phyloP scores from a whole-genome alignment of 2,797 vertebrate genomes.

The Carduelis carduelis region DNA sequence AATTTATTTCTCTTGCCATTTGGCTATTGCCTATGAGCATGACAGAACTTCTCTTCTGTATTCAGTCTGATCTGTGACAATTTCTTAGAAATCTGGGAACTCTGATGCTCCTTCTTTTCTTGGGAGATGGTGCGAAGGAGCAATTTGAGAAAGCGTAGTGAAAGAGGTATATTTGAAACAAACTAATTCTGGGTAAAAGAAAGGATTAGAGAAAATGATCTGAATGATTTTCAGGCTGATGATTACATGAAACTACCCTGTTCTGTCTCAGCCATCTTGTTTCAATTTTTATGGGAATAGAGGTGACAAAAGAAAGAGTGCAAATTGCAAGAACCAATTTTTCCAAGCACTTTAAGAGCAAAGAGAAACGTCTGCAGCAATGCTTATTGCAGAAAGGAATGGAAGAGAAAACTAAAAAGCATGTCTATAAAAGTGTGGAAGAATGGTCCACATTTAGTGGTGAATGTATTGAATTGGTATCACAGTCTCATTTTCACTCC shows the following conservation, averaged over 20 bases:
- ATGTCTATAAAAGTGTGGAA: background rate
- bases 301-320: background rate
- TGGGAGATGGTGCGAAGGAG: background rate
- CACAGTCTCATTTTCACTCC: background rate
- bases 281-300: constrained; percentile 15
- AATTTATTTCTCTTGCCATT: background rate
- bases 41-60: background rate
- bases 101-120: background rate
- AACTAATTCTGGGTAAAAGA: background rate
- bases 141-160: background rate
- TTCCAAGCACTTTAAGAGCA: background rate
- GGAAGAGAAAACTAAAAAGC: background rate
- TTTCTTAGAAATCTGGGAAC: background rate
- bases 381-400: background rate
- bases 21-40: background rate
- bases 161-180: background rate
- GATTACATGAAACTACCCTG: background rate
- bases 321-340: constrained; percentile 21
- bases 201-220: background rate
- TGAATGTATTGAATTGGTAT: background rate
- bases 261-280: background rate
- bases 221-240: background rate
- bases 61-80: background rate
- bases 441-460: background rate
- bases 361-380: background rate